Conservation (phyloP, 2,113 vertebrate species). For the Sturnira hondurensis region DNA sequence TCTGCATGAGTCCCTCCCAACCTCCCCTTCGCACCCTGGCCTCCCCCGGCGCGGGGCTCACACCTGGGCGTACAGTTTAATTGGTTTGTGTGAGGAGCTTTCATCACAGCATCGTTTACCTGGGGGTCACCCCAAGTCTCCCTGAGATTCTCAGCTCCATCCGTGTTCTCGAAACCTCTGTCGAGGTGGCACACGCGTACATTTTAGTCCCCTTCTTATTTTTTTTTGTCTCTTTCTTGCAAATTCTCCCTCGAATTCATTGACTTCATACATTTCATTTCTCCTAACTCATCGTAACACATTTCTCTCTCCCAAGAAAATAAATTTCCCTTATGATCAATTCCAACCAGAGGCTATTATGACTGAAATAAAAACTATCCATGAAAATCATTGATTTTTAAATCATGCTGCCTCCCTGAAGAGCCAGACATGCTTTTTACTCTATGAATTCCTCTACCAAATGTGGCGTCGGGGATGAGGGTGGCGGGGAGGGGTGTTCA, state of each 20-base stretch:
- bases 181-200: rapidly evolving
- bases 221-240: background rate
- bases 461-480: too few relatives aligned
- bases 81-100: background rate
- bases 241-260: background rate
- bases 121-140: background rate
- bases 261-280: background rate
- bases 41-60: rapidly evolving
- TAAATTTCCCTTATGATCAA: background rate
- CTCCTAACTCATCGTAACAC: background rate
- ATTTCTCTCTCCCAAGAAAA: background rate
- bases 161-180: background rate
- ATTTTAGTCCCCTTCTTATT: background rate
- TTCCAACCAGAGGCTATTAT: background rate
- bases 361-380: background rate
- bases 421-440: rapidly evolving
- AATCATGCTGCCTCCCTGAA: background rate
- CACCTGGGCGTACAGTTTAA: background rate
- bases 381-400: background rate
- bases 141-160: background rate
- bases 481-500: rapidly evolving
- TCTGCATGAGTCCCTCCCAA: background rate
- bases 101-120: background rate
- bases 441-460: background rate
- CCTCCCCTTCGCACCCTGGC: background rate